A percentile compares a stretch with the other conserved stretches of the same genome.
Evolutionary conservation across 92 coral and sea anemone genomes (phyloP).

Genomic region (Plumapathes pennacea): DNA sequence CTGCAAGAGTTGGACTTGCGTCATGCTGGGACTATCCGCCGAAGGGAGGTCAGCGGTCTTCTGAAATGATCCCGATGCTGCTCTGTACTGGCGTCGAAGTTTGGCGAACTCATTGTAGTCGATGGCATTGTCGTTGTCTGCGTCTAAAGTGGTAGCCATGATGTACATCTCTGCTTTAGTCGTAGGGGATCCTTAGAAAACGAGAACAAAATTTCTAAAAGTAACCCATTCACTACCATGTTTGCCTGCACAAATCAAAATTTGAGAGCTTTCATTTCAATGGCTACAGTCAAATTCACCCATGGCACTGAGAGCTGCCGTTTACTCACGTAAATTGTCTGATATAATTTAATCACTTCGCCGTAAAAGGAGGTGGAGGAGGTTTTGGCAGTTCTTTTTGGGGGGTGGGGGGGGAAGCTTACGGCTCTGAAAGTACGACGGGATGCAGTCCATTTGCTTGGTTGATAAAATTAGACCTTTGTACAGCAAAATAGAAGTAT

Average conservation of each 20-base stretch:
- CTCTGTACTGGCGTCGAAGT: constrained; percentile 15
- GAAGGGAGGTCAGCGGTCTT: constrained; percentile 1
- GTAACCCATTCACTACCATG: not conserved
- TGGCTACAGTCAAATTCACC: no score
- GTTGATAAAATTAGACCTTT: no score
- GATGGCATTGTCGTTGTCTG: constrained; percentile 57
- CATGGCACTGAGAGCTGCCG: no score
- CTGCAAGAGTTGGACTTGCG: constrained; percentile 22
- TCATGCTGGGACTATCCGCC: constrained; percentile 9
- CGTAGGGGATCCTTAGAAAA: constrained; percentile 59
- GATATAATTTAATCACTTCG: no score
- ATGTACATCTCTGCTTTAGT: constrained; percentile 61
- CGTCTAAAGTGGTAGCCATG: constrained; percentile 64
- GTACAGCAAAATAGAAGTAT: no score
- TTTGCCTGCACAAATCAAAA: not conserved
- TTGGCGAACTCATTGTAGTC: constrained; percentile 57
- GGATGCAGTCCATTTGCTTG: no score
- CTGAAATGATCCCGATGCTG: not conserved
- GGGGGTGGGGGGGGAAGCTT: no score
- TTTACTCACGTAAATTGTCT: no score
- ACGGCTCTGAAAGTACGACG: no score
- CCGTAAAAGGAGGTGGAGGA: no score
- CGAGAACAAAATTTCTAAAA: not conserved
- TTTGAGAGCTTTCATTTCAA: no score
- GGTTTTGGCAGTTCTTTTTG: no score